A percentile compares a stretch with the other conserved stretches of the same genome.
phyloP scores from a whole-genome alignment of 2,888 invertebrate genomes.

The Argyresthia albistria region DNA sequence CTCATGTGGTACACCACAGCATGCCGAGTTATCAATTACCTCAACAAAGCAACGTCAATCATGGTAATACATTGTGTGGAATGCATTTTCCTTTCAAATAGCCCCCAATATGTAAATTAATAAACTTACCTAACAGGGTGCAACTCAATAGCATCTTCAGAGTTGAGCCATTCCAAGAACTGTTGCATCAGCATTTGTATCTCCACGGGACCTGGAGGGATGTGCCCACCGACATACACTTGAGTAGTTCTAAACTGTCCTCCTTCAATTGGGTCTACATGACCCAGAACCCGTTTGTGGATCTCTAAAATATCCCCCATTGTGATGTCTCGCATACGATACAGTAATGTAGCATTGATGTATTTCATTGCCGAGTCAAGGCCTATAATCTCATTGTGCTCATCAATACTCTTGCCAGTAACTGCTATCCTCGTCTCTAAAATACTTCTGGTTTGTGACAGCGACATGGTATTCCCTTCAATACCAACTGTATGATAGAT shows the following conservation, averaged over 20 bases:
- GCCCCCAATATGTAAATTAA: not conserved
- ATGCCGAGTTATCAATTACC: too few relatives aligned
- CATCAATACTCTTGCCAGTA: conserved; percentile 92
- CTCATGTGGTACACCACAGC: too few relatives aligned
- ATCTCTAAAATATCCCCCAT: conserved; percentile 92
- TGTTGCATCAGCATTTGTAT: conserved; percentile 87
- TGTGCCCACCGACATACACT: conserved; percentile 95
- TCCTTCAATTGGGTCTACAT: conserved; percentile 93
- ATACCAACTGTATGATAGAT: conserved; percentile 98
- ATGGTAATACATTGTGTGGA: too few relatives aligned
- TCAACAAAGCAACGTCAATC: too few relatives aligned
- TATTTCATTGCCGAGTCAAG: conserved; percentile 96
- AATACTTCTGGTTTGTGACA: conserved; percentile 91
- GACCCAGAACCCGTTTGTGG: conserved; percentile 93
- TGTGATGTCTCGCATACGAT: conserved; percentile 83
- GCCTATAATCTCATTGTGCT: conserved; percentile 97
- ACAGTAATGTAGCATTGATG: conserved; percentile 85
- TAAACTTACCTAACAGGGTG: conserved; percentile 82
- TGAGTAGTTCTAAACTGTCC: conserved; percentile 91
- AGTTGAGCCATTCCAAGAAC: conserved; percentile 94
- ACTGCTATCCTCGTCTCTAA: conserved; percentile 87
- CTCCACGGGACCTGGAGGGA: conserved; percentile 90
- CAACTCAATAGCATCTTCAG: conserved; percentile 86
- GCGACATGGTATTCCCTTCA: conserved; percentile 97
- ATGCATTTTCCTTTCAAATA: too few relatives aligned